A percentile compares a stretch with the other conserved stretches of the same genome.
phyloP scores from a whole-genome alignment of 2,797 vertebrate species.

The Rhinogobio ventralis region DNA sequence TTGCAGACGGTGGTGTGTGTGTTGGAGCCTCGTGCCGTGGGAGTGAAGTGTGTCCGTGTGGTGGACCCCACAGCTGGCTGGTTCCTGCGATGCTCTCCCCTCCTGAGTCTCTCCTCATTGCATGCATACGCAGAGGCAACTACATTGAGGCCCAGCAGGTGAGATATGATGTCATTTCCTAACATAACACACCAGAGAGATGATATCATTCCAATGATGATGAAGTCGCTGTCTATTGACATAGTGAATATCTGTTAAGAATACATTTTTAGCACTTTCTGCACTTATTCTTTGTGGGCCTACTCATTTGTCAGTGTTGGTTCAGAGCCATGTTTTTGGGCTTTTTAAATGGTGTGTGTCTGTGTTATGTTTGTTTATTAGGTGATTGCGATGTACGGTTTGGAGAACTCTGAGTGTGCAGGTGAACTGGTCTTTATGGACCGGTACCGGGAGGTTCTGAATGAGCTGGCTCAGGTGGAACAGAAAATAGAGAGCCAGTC shows the following conservation, averaged over 20 bases:
- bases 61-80: slow-evolving; percentile 79
- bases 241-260: neutral
- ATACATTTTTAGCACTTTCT: neutral
- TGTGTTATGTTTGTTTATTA: slow-evolving; percentile 63
- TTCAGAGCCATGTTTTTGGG: neutral
- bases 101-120: slow-evolving; percentile 91
- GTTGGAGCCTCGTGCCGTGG: slow-evolving; percentile 54
- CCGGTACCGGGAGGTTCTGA: slow-evolving; percentile 87
- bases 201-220: neutral
- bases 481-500: slow-evolving; percentile 91
- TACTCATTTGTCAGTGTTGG: neutral
- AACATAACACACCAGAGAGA: neutral
- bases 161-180: slow-evolving; percentile 6
- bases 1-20: slow-evolving; percentile 83
- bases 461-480: slow-evolving; percentile 88
- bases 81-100: slow-evolving; percentile 94
- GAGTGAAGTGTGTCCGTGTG: slow-evolving; percentile 68
- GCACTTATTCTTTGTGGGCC: neutral
- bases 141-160: slow-evolving; percentile 95
- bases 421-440: slow-evolving; percentile 95
- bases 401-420: slow-evolving; percentile 82
- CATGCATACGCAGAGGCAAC: slow-evolving; percentile 91
- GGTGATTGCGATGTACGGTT: slow-evolving; percentile 90
- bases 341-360: neutral
- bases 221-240: neutral